Conservation (phyloP, 2,888 invertebrate species). For the Drosophila subquinaria region DNA sequence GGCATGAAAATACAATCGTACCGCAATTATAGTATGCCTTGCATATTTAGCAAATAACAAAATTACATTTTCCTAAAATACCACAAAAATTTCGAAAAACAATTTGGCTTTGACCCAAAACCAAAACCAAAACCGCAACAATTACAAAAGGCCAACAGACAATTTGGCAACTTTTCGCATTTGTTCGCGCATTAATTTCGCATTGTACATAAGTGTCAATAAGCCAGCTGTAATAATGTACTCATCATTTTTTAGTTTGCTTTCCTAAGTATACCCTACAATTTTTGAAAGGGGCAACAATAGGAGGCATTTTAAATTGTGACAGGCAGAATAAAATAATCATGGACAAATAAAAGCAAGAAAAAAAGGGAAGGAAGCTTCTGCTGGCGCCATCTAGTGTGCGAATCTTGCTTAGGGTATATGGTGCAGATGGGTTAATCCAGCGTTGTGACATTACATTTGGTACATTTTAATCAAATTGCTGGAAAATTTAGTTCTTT, state of each 20-base stretch:
- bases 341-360: no score
- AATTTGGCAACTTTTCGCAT: constrained; percentile 70
- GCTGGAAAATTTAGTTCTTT: no score
- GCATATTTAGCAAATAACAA: neutral
- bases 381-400: no score
- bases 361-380: no score
- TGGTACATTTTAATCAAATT: no score
- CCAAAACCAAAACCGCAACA: constrained; percentile 60
- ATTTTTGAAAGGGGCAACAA: no score
- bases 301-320: neutral
- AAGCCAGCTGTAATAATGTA: constrained; percentile 66
- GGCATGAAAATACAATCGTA: neutral
- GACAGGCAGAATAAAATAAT: no score
- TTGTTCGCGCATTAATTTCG: constrained; percentile 64
- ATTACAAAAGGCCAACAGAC: constrained; percentile 61
- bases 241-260: constrained; percentile 24
- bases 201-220: constrained; percentile 59
- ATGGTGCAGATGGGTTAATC: no score
- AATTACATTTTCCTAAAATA: constrained; percentile 2
- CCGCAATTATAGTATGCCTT: neutral
- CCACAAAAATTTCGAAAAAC: constrained; percentile 42
- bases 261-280: neutral
- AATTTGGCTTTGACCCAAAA: constrained; percentile 29
- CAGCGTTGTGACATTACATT: no score
- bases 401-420: no score